Evolutionary conservation across 2,797 vertebrate species (phyloP), one percentile per base, ranked within the genome.

Genomic region (Melanitta fusca): DNA sequence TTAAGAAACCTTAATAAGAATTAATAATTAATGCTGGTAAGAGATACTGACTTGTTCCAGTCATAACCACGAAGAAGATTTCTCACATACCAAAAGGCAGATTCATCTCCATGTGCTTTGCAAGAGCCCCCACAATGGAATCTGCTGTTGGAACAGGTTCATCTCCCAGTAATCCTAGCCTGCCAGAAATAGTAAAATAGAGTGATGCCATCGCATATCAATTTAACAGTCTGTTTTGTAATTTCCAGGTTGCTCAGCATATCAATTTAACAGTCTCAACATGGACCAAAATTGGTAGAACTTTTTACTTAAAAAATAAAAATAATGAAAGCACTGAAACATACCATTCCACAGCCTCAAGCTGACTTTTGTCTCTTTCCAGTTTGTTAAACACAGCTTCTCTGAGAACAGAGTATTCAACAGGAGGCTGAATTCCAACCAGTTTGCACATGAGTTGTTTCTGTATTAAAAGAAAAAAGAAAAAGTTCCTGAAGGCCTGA

Each of bases 151-250:
- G 99, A 68, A 99, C 99, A 3, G 95, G 88, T 28, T 99, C 98
- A 25, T 99, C 98, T 49, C 98, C 98, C 90, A 99, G 41, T 97
- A 99, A 98, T 70, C 98, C 99, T 64, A 99, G 98, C 99, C 99
- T 99, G 96, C 65, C 64, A 81, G 88, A 89, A 96, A 13, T 77
- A 94, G 93, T 47, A 45, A 8, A 18, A 28, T 51, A 77, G 22
- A 11, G 8, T 91, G 86, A 60, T 34, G 89, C 36, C 72, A 84
- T 0, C 78, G 36, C 12, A 13, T 18, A 41, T 38, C n/a, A 82
- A 39, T 45, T 45, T 45, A 45, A 10, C 19, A 19, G 49, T 39
- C 34, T 61, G 30, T 53, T 82, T 38, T 60, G 47, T 36, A 25
- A 75, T 54, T 54, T 43, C 30, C 54, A 84, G 49, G 30, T 81